phyloP scores from a whole-genome alignment of 1,140 invertebrate species.

The Neodiprion virginianus region DNA sequence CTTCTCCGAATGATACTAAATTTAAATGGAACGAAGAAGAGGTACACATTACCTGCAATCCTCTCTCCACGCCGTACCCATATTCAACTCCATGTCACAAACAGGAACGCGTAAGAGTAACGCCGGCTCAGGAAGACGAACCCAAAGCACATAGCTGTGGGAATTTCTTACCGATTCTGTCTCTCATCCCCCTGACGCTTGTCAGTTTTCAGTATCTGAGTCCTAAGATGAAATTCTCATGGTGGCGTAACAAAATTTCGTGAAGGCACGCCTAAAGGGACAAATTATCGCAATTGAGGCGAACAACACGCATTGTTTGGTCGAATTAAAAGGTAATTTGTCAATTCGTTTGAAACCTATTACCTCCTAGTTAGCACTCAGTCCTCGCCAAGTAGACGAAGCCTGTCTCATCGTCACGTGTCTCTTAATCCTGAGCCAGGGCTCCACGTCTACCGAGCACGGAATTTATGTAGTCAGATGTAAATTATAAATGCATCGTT shows the following conservation, averaged over 20 bases:
- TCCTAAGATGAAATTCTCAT: slow-evolving; percentile 68
- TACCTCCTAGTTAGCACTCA: slow-evolving; percentile 36
- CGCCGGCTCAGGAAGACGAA: slow-evolving; percentile 42
- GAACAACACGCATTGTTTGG: background rate
- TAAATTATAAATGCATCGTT: background rate
- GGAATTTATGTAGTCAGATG: background rate
- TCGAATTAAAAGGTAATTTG: background rate
- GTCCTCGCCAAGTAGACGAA: slow-evolving; percentile 38
- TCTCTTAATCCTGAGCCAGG: slow-evolving; percentile 10
- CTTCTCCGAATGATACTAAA: slow-evolving; percentile 21
- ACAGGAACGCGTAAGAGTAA: slow-evolving; percentile 33
- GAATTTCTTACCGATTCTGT: slow-evolving; percentile 56
- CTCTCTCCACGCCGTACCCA: slow-evolving; percentile 47
- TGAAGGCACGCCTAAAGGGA: slow-evolving; percentile 62
- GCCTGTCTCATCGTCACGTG: slow-evolving; percentile 25
- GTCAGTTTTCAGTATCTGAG: slow-evolving; percentile 60
- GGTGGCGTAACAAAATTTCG: slow-evolving; percentile 75
- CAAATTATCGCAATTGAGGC: too few species aligned
- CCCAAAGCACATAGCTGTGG: slow-evolving; percentile 53
- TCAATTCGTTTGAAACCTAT: slow-evolving; percentile 26
- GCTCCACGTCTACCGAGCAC: background rate
- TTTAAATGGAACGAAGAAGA: slow-evolving; percentile 35
- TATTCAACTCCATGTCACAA: slow-evolving; percentile 46
- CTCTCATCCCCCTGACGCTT: slow-evolving; percentile 56
- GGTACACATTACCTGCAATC: slow-evolving; percentile 51